Conservation (phyloP, 2,113 vertebrate species). For the Lethenteron reissneri region DNA sequence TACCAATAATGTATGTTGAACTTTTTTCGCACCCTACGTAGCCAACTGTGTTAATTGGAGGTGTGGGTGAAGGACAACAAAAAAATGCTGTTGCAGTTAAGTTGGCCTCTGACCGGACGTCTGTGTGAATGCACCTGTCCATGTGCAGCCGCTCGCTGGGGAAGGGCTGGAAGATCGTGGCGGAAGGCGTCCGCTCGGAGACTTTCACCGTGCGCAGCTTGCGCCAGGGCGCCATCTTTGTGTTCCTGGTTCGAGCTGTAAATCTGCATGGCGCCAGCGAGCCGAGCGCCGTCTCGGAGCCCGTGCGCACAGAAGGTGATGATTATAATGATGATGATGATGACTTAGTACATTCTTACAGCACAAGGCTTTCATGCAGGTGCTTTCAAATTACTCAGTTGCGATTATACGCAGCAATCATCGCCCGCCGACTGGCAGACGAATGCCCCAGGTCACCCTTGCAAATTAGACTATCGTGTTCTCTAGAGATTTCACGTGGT, state of each 20-base stretch:
- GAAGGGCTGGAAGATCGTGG: conserved; percentile 2
- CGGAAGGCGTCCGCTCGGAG: neutral
- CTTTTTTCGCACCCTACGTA: neutral
- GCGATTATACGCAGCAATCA: neutral
- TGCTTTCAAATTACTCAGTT: neutral
- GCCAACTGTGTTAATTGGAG: neutral
- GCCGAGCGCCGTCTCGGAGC: conserved; percentile 2
- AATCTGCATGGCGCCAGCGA: neutral
- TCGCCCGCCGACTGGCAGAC: neutral
- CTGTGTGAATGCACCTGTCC: neutral
- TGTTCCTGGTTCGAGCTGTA: conserved; percentile 1
- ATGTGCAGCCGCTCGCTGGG: neutral
- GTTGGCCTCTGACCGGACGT: neutral
- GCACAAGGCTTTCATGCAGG: conserved; percentile 1
- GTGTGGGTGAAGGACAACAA: neutral
- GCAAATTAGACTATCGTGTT: neutral
- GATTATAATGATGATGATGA: neutral
- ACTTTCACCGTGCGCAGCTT: neutral
- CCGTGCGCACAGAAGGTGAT: conserved; percentile 6
- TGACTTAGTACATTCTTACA: neutral
- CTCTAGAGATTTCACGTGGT: neutral
- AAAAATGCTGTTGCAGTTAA: neutral
- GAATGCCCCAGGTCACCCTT: neutral
- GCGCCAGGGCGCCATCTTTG: neutral
- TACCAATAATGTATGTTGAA: neutral